Conservation (phyloP, 2,888 invertebrate genomes). For the Polylopha cassiicola region DNA sequence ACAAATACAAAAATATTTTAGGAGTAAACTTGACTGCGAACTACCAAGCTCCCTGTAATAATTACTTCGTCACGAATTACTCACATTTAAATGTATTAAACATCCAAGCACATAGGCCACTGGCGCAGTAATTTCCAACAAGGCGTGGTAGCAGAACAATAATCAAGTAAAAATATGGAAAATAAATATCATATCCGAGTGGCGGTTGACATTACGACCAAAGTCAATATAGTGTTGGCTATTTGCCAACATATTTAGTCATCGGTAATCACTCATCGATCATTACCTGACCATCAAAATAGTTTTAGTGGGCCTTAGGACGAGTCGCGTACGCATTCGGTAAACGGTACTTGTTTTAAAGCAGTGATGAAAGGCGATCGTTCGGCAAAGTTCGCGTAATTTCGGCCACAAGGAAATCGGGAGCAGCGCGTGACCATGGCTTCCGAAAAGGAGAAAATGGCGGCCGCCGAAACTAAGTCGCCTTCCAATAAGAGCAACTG, state of each 20-base stretch:
- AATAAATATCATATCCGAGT: constrained; percentile 36
- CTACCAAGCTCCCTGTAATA: too few species aligned
- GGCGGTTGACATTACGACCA: constrained; percentile 42
- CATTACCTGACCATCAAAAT: constrained; percentile 50
- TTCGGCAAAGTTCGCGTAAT: constrained; percentile 43
- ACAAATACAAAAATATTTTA: too few species aligned
- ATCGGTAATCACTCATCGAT: constrained; percentile 54
- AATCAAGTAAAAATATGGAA: constrained; percentile 4
- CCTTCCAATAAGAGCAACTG: constrained; percentile 70
- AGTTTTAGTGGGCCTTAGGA: constrained; percentile 43
- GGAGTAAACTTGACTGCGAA: too few species aligned
- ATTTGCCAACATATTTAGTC: constrained; percentile 59
- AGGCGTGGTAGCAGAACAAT: constrained; percentile 3
- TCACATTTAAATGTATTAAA: constrained; percentile 9
- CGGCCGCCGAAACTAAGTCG: constrained; percentile 64
- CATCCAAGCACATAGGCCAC: constrained; percentile 3
- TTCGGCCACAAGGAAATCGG: constrained; percentile 30
- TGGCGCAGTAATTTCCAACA: neutral
- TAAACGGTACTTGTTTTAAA: constrained; percentile 21
- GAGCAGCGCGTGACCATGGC: constrained; percentile 55
- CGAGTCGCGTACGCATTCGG: constrained; percentile 43
- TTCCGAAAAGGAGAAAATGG: constrained; percentile 72
- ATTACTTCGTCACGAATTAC: neutral
- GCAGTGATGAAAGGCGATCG: constrained; percentile 58
- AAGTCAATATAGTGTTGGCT: constrained; percentile 56